Evolutionary conservation across 1,140 invertebrate species (phyloP).

Genomic region (Orussus abietinus): DNA sequence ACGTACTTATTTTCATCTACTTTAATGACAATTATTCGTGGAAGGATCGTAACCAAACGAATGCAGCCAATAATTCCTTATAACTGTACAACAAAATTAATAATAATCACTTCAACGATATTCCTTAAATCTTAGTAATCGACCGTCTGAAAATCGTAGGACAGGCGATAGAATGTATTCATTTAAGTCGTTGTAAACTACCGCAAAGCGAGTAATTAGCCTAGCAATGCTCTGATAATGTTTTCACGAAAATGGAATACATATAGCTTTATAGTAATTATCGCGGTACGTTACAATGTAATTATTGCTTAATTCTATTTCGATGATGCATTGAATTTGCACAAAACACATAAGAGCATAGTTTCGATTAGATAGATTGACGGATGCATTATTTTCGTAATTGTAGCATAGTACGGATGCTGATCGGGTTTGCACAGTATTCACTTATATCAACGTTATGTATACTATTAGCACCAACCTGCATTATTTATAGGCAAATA

Average conservation of each 20-base stretch:
- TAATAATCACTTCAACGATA: neutral
- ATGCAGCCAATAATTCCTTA: neutral
- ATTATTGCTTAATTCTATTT: conserved; percentile 32
- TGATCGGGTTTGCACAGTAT: too few relatives aligned
- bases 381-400: too few relatives aligned
- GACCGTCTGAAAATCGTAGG: neutral
- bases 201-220: neutral
- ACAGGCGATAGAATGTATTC: neutral
- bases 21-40: neutral
- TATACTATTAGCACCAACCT: too few relatives aligned
- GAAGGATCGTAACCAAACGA: neutral
- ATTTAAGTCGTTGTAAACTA: neutral
- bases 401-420: too few relatives aligned
- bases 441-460: too few relatives aligned
- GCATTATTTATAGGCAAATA: too few relatives aligned
- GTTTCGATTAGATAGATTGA: too few relatives aligned
- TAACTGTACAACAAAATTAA: neutral
- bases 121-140: neutral
- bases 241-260: conserved; percentile 28
- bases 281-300: conserved; percentile 19
- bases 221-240: conserved; percentile 8
- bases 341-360: too few relatives aligned
- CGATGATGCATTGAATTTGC: conserved; percentile 27
- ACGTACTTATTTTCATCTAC: neutral
- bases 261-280: conserved; percentile 22